Percentiles rank a stretch among this genome's conserved stretches.
Evolutionary conservation across 2,113 vertebrate genomes (phyloP).

Genomic region (Mustela nigripes): DNA sequence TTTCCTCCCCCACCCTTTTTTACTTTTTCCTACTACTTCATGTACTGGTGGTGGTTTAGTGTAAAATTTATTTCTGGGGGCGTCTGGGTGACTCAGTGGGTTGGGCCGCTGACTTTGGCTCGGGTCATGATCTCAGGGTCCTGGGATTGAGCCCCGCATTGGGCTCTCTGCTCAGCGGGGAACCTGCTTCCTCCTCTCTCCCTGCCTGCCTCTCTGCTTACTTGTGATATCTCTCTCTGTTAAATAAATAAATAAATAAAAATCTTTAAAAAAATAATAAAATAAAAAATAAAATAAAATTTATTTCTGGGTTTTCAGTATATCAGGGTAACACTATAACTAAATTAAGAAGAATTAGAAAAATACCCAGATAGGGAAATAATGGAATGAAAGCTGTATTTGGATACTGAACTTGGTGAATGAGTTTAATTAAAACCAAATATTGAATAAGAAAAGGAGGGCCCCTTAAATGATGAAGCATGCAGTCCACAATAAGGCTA

Average conservation of each 20-base stretch:
- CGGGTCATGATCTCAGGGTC: too few relatives aligned
- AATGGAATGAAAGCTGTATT: background rate
- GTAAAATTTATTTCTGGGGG: background rate
- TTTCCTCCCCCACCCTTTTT: background rate
- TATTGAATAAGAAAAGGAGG: background rate
- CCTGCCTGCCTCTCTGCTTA: too few relatives aligned
- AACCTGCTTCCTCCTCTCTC: too few relatives aligned
- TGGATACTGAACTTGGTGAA: background rate
- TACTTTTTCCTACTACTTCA: background rate
- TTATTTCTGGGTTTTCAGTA: background rate
- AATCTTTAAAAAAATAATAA: too few relatives aligned
- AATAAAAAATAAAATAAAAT: background rate
- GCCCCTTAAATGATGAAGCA: background rate
- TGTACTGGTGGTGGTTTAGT: background rate
- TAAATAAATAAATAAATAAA: too few relatives aligned
- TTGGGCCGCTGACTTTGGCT: too few relatives aligned
- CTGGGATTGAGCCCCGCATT: too few relatives aligned
- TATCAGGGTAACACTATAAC: background rate
- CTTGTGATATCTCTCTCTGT: too few relatives aligned
- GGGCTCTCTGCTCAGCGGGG: too few relatives aligned
- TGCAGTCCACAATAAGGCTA: background rate
- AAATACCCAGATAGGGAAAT: background rate
- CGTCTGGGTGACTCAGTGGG: too few relatives aligned
- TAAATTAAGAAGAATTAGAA: constrained; percentile 3
- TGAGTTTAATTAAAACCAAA: background rate